These are phyloP conservation scores for Muntiacus muntjak DNA, from an alignment of 2,113 vertebrate genomes.

Conservation along the genomic window DNA sequence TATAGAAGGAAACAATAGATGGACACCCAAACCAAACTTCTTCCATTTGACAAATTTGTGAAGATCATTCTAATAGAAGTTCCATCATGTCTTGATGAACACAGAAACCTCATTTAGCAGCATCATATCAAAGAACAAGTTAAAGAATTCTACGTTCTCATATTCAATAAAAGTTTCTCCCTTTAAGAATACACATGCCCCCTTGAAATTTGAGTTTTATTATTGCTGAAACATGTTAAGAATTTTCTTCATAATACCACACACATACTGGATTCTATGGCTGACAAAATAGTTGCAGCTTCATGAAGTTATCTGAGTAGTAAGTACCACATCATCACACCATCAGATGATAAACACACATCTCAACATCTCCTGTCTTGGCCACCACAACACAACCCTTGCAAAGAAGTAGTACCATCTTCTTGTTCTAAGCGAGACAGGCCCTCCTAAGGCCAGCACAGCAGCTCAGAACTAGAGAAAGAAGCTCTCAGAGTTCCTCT, in stretches of 20 bases:
- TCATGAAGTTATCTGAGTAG: not conserved
- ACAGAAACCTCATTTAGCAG: not conserved
- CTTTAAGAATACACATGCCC: not conserved
- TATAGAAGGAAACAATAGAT: not conserved
- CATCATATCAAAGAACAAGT: not conserved
- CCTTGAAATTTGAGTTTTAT: not conserved
- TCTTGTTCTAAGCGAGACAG: not conserved
- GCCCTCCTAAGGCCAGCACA: not conserved
- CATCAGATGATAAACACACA: not conserved
- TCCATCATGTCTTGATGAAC: not conserved
- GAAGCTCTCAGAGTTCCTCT: not conserved
- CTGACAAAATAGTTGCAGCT: not conserved
- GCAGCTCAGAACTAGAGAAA: not conserved
- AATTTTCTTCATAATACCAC: not conserved
- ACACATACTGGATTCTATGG: not conserved
- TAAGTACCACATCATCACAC: not conserved
- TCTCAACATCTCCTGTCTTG: not conserved
- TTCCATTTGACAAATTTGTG: not conserved
- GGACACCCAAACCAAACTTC: not conserved
- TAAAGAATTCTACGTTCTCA: not conserved
- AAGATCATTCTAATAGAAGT: not conserved
- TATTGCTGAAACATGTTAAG: not conserved
- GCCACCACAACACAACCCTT: not conserved
- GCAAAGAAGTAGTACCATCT: not conserved
- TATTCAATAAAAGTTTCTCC: not conserved